These are phyloP conservation scores for Sanderia malayensis DNA, from an alignment of 30 jellyfish, hydroid and myxozoan genomes.

Conservation along the genomic window DNA sequence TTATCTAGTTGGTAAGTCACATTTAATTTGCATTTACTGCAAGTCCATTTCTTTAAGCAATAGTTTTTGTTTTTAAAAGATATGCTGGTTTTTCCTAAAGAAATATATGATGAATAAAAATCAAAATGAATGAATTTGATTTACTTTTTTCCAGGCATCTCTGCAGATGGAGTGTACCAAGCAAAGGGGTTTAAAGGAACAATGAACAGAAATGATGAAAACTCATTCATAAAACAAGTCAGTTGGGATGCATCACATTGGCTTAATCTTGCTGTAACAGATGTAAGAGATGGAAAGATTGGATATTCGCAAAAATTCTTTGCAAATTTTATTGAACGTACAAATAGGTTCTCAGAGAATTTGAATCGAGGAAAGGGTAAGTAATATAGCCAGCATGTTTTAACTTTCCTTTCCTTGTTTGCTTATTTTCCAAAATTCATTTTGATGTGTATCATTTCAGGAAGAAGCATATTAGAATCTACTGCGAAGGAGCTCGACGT, in stretches of 20 bases:
- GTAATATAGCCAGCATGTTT: neutral
- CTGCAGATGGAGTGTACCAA: constrained; percentile 24
- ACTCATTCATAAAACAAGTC: neutral
- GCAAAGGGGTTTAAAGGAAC: constrained; percentile 17
- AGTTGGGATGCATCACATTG: constrained; percentile 4
- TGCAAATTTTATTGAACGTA: neutral
- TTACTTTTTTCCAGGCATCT: constrained; percentile 1
- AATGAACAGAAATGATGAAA: neutral
- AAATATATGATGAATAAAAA: no score
- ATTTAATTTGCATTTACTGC: neutral
- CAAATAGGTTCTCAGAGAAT: neutral
- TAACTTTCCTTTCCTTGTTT: neutral
- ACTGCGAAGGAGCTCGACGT: constrained; percentile 6
- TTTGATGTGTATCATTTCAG: neutral
- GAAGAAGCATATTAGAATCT: neutral
- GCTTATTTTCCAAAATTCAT: neutral
- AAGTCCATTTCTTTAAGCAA: neutral
- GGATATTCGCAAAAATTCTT: neutral
- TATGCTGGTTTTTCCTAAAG: neutral
- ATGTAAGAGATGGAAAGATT: neutral
- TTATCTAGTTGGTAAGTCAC: neutral
- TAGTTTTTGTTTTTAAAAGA: neutral
- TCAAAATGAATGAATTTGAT: neutral
- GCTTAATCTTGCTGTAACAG: neutral
- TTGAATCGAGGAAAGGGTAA: neutral